These are phyloP conservation scores for Geococcyx californianus DNA, from an alignment of 2,113 vertebrate species.

Conservation along the genomic window DNA sequence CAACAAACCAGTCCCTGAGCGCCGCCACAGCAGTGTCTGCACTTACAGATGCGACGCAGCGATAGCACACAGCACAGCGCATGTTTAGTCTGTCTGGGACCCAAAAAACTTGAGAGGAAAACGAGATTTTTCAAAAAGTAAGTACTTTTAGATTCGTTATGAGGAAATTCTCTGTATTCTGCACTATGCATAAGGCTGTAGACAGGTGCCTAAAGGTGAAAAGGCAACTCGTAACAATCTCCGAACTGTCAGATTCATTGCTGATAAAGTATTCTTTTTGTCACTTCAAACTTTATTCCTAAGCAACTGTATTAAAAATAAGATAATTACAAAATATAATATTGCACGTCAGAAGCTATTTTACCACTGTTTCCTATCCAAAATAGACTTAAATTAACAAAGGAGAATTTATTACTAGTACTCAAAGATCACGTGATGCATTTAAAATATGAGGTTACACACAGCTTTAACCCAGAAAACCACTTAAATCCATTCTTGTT, in stretches of 20 bases:
- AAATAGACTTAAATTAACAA: conserved; percentile 25
- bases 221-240: neutral
- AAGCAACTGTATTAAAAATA: conserved; percentile 42
- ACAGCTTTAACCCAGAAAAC: neutral
- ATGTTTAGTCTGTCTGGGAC: neutral
- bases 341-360: conserved; percentile 33
- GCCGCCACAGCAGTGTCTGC: neutral
- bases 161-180: neutral
- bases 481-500: neutral
- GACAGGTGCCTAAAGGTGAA: neutral
- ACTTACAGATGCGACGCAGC: neutral
- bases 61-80: neutral
- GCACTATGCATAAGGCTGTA: neutral
- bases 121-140: neutral
- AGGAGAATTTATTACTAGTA: neutral
- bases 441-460: neutral
- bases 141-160: neutral
- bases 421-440: neutral
- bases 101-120: neutral
- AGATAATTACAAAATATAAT: conserved; percentile 49
- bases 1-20: neutral
- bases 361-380: conserved; percentile 16
- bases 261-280: neutral
- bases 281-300: conserved; percentile 33
- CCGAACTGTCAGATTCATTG: neutral